Percentiles rank a stretch among this genome's conserved stretches.
Conservation (phyloP, 2,888 invertebrate species). For the Hecatera dysodea region DNA sequence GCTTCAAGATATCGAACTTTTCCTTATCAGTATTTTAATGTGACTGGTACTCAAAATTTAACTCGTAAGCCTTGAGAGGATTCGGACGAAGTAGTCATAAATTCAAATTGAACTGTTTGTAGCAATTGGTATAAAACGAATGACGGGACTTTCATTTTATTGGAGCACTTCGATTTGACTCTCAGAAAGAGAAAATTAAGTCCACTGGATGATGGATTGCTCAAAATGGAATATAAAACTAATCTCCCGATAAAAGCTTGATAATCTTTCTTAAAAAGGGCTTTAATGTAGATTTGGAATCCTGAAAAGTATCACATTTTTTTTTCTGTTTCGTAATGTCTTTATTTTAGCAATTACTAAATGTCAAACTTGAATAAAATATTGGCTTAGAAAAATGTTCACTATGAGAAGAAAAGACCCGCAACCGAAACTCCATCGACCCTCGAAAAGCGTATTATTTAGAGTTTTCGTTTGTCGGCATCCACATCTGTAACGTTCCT, state of each 20-base stretch:
- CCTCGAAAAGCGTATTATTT: too few relatives aligned
- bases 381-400: too few relatives aligned
- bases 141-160: slow-evolving; percentile 7
- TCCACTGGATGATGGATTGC: slow-evolving; percentile 3
- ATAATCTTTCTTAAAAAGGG: not conserved
- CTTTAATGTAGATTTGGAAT: not conserved
- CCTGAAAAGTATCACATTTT: not conserved
- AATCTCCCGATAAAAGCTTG: not conserved
- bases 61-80: not conserved
- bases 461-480: too few relatives aligned
- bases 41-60: not conserved
- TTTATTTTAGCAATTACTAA: too few relatives aligned
- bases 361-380: too few relatives aligned
- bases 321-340: not conserved
- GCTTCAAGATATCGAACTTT: too few relatives aligned
- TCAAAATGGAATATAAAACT: not conserved
- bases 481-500: too few relatives aligned
- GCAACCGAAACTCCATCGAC: too few relatives aligned
- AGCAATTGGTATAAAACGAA: slow-evolving; percentile 14
- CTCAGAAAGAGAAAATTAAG: not conserved
- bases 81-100: not conserved
- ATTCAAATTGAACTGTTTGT: slow-evolving; percentile 25
- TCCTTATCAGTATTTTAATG: not conserved
- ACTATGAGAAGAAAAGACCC: too few relatives aligned
- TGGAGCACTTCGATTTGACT: slow-evolving; percentile 20